phyloP scores from a whole-genome alignment of 2,113 vertebrate genomes.

The Myxocyprinus asiaticus region DNA sequence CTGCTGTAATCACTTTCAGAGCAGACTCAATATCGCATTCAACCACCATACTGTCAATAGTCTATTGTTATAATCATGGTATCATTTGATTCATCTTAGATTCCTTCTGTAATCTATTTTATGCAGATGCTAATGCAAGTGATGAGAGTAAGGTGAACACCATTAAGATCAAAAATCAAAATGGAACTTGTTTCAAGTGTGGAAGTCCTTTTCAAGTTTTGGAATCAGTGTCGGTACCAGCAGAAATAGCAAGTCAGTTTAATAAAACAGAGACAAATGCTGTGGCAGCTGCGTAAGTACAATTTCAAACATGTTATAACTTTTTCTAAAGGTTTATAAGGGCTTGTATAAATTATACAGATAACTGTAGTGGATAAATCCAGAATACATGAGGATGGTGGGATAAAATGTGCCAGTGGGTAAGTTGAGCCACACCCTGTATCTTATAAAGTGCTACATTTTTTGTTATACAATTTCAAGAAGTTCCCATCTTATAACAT shows the following conservation, averaged over 20 bases:
- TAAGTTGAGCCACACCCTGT: no score
- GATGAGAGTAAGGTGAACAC: neutral
- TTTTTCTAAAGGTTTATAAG: neutral
- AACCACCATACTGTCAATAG: neutral
- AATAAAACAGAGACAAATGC: neutral
- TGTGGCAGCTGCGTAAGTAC: neutral
- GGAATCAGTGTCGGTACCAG: rapidly evolving
- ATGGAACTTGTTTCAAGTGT: neutral
- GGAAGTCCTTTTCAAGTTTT: neutral
- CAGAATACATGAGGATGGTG: no score
- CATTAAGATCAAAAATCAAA: no score
- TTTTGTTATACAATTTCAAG: no score
- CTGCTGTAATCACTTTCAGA: neutral
- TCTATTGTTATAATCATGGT: no score
- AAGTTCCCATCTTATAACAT: no score
- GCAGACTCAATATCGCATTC: neutral
- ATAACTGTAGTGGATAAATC: no score
- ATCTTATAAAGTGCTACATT: no score
- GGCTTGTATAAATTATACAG: no score
- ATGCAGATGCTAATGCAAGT: neutral
- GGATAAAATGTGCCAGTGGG: no score
- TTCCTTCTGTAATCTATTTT: neutral
- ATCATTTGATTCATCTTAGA: neutral
- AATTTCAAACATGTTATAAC: neutral
- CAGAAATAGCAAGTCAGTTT: rapidly evolving